phyloP scores from a whole-genome alignment of 2,113 vertebrate species.

The Kryptolebias marmoratus region DNA sequence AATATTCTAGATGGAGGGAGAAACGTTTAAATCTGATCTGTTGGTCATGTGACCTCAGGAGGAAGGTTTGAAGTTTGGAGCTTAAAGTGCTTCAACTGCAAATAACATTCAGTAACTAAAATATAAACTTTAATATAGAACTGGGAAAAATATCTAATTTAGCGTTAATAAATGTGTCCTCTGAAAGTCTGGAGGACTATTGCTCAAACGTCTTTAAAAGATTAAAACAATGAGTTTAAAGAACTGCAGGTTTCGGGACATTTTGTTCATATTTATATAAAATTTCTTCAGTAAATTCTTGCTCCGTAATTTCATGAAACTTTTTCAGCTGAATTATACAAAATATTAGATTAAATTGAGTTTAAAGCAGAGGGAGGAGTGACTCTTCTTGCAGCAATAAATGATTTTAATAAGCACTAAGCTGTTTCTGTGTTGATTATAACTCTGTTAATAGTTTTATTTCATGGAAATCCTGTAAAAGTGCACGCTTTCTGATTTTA shows the following conservation, averaged over 20 bases:
- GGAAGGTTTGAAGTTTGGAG: background rate
- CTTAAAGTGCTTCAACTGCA: constrained; percentile 22
- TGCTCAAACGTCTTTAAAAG: background rate
- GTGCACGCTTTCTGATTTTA: no score
- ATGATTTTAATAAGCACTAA: background rate
- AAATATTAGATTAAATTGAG: no score
- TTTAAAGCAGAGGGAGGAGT: no score
- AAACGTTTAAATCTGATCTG: no score
- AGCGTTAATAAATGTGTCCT: background rate
- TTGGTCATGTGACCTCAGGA: background rate
- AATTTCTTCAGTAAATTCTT: no score
- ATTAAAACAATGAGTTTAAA: no score
- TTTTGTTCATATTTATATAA: no score
- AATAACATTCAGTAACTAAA: background rate
- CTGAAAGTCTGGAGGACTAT: background rate
- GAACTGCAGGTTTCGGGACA: no score
- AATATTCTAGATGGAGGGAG: no score
- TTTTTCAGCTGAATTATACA: no score
- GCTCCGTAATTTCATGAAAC: no score
- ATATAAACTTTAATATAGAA: background rate
- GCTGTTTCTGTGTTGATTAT: background rate
- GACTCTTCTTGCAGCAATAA: background rate
- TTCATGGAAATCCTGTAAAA: no score
- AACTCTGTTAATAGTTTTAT: background rate
- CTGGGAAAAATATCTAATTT: background rate